Percentiles rank a stretch among this genome's conserved stretches.
Evolutionary conservation across 1,140 invertebrate species (phyloP).

Genomic region (Coptotermes formosanus): DNA sequence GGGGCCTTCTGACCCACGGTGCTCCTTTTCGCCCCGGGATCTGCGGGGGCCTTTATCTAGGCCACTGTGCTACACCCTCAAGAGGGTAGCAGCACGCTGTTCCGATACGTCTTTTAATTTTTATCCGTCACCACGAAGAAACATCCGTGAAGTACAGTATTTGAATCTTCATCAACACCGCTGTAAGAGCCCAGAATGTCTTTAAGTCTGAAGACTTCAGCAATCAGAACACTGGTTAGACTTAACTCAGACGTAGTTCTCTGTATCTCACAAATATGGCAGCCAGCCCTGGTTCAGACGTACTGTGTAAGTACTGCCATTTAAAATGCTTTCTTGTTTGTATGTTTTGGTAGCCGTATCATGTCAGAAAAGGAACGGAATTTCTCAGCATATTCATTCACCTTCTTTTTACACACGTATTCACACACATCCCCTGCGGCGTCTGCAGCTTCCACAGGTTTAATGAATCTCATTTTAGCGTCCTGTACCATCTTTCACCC

Average conservation of each 20-base stretch:
- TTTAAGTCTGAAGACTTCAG: not conserved
- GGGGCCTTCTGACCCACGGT: no score
- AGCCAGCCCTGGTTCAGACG: not conserved
- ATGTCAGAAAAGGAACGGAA: not conserved
- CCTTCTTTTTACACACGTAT: slow-evolving; percentile 2
- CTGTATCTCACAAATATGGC: not conserved
- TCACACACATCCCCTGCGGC: not conserved
- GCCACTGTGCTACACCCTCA: no score
- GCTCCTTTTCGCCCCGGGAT: no score
- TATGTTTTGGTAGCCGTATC: not conserved
- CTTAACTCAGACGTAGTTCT: not conserved
- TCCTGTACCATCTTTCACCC: not conserved
- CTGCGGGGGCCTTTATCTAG: no score
- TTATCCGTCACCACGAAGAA: no score
- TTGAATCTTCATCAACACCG: no score
- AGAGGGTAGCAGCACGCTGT: no score
- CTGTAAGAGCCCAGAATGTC: no score
- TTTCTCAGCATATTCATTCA: slow-evolving; percentile 2
- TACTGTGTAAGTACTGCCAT: no score
- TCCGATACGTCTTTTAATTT: no score
- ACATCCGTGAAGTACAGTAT: no score
- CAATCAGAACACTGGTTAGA: not conserved
- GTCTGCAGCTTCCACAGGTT: not conserved
- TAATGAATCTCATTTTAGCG: not conserved
- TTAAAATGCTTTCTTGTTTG: not conserved